phyloP scores from a whole-genome alignment of 2,888 invertebrate species.

The Dryococelus australis region DNA sequence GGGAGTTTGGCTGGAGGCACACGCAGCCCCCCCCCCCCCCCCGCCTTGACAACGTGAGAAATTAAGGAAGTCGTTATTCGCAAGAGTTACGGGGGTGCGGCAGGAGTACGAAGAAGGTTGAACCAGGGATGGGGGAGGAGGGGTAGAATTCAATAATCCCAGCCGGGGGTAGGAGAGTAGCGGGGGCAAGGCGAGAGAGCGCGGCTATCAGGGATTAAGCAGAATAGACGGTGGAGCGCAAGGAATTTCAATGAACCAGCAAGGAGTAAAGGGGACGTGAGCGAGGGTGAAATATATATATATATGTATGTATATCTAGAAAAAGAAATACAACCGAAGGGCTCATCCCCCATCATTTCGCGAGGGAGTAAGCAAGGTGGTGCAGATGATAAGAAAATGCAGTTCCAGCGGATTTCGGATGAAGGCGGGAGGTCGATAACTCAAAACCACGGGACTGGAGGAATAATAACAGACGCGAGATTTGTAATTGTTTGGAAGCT shows the following conservation, averaged over 20 bases:
- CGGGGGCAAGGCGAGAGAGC: not conserved
- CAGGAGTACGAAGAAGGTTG: not conserved
- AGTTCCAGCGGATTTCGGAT: too few species aligned
- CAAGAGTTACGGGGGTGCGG: not conserved
- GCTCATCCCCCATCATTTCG: too few species aligned
- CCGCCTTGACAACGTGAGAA: not conserved
- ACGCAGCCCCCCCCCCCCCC: too few species aligned
- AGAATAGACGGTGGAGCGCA: not conserved
- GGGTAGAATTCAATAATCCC: too few species aligned
- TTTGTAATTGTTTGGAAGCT: too few species aligned
- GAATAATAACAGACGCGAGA: too few species aligned
- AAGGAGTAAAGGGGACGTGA: not conserved
- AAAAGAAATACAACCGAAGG: not conserved
- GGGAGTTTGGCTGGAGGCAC: not conserved
- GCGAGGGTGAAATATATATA: not conserved
- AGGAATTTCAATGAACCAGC: not conserved
- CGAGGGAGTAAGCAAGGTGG: not conserved
- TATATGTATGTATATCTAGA: not conserved
- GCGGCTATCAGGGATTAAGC: not conserved
- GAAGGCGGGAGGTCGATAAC: too few species aligned
- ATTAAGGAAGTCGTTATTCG: constrained; percentile 7
- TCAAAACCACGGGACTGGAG: too few species aligned
- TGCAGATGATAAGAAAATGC: not conserved
- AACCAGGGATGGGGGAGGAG: not conserved
- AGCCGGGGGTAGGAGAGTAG: too few species aligned